Evolutionary conservation across 2,113 vertebrate genomes (phyloP), one percentile per base, ranked within the genome.

Genomic region (Maccullochella peelii): DNA sequence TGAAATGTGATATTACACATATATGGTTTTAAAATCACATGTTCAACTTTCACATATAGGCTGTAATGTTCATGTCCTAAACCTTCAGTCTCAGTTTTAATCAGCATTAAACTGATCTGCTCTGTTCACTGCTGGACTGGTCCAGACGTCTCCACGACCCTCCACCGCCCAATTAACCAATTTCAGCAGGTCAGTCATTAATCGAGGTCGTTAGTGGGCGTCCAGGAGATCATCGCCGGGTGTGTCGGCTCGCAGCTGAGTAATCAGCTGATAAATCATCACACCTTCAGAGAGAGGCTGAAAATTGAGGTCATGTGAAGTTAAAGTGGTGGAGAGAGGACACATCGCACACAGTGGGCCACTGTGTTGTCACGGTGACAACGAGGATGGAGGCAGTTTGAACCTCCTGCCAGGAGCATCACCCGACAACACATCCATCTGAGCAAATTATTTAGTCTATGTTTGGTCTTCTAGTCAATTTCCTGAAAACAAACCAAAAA

Each of bases 231-330:
- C 54, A 57, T 57, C 12, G 36, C 9, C 23, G 61, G 18, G 61
- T 18, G 30, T 38, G 44, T 38, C 33, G 44, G 61, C 62, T 77
- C 61, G 23, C 55, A 38, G 80, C 57, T 47, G 73, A 70, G 36
- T 55, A 63, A 63, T 77, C 80, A 83, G 65, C 73, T 62, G 80
- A 82, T 76, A 70, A 76, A 82, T 76, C 80, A 82, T 54, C 42
- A 76, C 21, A 54, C 72, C 72, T 69, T 68, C 33, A 33, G 72
- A 69, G 80, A 49, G 63, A 40, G 18, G 12, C 9, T 12, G 55
- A 44, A 61, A 70, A 76, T 55, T 44, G 65, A 82, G 73, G 73
- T 77, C 67, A 71, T 57, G 58, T 63, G 73, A 83, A 77, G 73
- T 77, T 69, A 63, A 77, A 7, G 25, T 70, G 73, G 54, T 2